Percentiles rank a stretch among this genome's conserved stretches.
Conservation (phyloP, 2,888 invertebrate species). For the Tubulanus polymorphus region DNA sequence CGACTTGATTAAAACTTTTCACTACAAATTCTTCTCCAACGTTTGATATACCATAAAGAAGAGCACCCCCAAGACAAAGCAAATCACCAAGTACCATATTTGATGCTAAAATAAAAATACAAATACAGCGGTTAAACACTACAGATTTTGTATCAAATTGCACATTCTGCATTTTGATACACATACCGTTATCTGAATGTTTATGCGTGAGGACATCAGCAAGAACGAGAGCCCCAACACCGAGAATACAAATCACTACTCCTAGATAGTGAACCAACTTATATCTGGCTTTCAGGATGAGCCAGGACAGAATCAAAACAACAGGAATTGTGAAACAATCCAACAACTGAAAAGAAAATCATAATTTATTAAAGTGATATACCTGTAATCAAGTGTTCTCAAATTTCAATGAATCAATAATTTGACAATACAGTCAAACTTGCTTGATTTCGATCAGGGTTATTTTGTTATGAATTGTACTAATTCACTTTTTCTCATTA, state of each 20-base stretch:
- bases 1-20: constrained; percentile 70
- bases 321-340: constrained; percentile 83
- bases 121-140: background rate
- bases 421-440: too few species aligned
- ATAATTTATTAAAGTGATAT: too few species aligned
- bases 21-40: constrained; percentile 77
- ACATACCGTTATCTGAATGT: constrained; percentile 22
- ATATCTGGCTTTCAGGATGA: constrained; percentile 72
- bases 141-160: too few species aligned
- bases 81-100: constrained; percentile 79
- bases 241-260: constrained; percentile 74
- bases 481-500: too few species aligned
- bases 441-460: too few species aligned
- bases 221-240: constrained; percentile 77
- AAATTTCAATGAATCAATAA: too few species aligned
- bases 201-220: constrained; percentile 67
- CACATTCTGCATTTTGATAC: background rate
- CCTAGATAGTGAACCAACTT: constrained; percentile 73
- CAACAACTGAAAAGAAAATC: constrained; percentile 66
- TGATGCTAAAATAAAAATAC: constrained; percentile 62
- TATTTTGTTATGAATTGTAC: too few species aligned
- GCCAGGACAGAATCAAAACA: constrained; percentile 71
- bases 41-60: constrained; percentile 74
- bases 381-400: too few species aligned
- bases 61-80: constrained; percentile 73